Conservation (phyloP, 2,113 vertebrate genomes). For the Ptychochromis oligacanthus region DNA sequence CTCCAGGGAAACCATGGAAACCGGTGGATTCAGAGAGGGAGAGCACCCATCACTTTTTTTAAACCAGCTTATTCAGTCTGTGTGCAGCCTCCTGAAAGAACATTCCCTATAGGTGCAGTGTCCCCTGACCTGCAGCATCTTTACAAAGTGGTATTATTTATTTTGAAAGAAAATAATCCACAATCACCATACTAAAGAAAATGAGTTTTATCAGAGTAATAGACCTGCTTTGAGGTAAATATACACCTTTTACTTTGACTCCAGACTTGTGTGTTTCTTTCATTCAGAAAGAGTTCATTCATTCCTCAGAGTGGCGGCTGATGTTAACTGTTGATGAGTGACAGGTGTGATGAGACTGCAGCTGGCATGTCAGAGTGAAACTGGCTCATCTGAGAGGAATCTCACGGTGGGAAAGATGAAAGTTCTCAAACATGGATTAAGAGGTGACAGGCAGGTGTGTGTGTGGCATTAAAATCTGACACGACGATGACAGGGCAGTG, state of each 20-base stretch:
- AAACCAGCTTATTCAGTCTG: not conserved
- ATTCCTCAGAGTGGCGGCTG: not conserved
- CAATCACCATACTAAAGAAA: not conserved
- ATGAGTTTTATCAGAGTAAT: not conserved
- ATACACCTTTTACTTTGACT: not conserved
- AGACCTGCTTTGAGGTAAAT: not conserved
- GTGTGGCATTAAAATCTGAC: not conserved
- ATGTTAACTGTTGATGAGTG: not conserved
- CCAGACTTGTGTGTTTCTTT: too few relatives aligned
- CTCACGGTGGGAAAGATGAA: not conserved
- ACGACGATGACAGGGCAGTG: not conserved
- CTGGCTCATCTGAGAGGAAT: not conserved
- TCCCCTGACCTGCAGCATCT: not conserved
- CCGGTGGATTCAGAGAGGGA: not conserved
- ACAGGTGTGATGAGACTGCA: not conserved
- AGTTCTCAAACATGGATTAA: not conserved
- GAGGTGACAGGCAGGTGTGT: not conserved
- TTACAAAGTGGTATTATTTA: not conserved
- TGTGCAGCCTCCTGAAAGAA: not conserved
- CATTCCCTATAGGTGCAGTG: not conserved
- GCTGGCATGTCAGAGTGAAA: not conserved
- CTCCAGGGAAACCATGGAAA: constrained; percentile 37
- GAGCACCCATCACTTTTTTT: not conserved
- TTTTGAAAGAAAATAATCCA: not conserved
- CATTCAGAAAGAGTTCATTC: not conserved